Percentiles rank a stretch among this genome's conserved stretches.
These are phyloP conservation scores for Leptinotarsa lineolata DNA, from an alignment of 1,140 invertebrate genomes.

Conservation along the genomic window DNA sequence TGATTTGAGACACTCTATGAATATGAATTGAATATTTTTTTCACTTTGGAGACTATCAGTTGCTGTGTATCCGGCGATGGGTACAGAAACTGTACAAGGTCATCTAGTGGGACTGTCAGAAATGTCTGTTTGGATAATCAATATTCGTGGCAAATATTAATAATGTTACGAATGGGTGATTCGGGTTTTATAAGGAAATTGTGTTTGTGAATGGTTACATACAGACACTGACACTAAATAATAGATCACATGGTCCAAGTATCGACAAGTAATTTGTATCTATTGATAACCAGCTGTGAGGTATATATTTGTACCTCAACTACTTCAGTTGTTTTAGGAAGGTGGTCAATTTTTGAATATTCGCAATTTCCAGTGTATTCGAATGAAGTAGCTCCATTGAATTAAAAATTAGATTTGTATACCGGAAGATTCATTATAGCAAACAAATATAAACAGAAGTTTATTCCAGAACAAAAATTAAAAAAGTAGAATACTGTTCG, in stretches of 20 bases:
- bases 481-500: too few species aligned
- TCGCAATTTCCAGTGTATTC: too few species aligned
- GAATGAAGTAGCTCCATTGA: too few species aligned
- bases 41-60: not conserved
- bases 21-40: not conserved
- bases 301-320: not conserved
- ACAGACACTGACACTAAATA: not conserved
- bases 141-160: not conserved
- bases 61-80: not conserved
- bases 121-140: not conserved
- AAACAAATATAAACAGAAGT: too few species aligned
- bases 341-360: too few species aligned
- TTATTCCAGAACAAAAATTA: too few species aligned
- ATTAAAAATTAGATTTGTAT: too few species aligned
- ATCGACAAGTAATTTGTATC: conserved; percentile 4
- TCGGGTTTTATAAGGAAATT: not conserved
- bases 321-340: too few species aligned
- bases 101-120: conserved; percentile 4
- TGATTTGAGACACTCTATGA: not conserved
- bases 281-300: not conserved
- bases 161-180: conserved; percentile 1
- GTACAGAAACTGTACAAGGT: not conserved
- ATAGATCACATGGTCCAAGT: not conserved
- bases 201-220: not conserved
- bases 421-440: too few species aligned